phyloP scores from a whole-genome alignment of 2,113 vertebrate species.

The Raja brachyura region DNA sequence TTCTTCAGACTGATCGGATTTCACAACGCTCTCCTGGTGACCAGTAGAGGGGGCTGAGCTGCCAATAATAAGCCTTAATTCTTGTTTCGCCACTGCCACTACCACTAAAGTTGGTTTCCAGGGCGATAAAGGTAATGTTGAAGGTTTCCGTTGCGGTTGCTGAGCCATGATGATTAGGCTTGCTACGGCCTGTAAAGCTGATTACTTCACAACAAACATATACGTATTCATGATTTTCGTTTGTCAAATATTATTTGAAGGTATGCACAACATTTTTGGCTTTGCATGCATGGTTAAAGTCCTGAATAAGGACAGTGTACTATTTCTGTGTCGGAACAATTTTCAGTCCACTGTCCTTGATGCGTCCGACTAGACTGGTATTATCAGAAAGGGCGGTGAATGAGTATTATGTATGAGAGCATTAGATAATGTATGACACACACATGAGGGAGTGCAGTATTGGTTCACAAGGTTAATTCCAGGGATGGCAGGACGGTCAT shows the following conservation, averaged over 20 bases:
- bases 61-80: neutral
- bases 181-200: neutral
- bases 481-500: too few relatives aligned
- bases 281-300: neutral
- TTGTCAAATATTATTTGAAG: neutral
- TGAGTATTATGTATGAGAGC: neutral
- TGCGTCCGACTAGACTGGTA: too few relatives aligned
- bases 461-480: too few relatives aligned
- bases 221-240: neutral
- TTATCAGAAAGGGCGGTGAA: neutral
- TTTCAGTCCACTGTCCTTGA: neutral
- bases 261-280: neutral
- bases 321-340: neutral
- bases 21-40: neutral
- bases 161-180: neutral
- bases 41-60: slow-evolving; percentile 22
- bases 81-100: neutral
- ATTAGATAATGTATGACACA: neutral
- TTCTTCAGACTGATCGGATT: too few relatives aligned
- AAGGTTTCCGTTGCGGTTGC: neutral
- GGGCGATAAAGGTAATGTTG: neutral
- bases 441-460: too few relatives aligned
- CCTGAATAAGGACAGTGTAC: neutral
- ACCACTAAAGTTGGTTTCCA: neutral
- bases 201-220: neutral